Evolutionary conservation across 1,140 invertebrate genomes (phyloP).

Genomic region (Grapholita molesta): DNA sequence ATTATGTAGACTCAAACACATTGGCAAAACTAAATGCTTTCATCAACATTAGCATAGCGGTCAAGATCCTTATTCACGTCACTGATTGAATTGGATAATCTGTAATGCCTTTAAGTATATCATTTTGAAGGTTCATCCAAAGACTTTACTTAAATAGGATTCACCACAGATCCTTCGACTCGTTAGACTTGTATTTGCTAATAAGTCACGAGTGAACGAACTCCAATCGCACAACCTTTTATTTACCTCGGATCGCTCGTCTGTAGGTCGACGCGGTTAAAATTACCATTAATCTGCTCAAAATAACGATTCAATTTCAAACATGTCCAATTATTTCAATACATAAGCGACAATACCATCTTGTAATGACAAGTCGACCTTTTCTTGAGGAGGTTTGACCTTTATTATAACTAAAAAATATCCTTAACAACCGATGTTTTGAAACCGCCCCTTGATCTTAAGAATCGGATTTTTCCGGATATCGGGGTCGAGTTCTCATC

Average conservation of each 20-base stretch:
- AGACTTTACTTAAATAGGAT: neutral
- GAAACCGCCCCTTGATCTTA: constrained; percentile 3
- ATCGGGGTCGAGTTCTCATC: constrained; percentile 38
- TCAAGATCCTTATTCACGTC: neutral
- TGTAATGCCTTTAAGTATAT: no score
- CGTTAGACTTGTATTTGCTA: neutral
- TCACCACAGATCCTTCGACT: neutral
- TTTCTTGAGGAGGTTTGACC: neutral
- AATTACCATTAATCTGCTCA: neutral
- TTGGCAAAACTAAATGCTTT: neutral
- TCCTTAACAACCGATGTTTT: constrained; percentile 7
- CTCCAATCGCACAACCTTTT: neutral
- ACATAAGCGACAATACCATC: neutral
- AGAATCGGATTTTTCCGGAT: constrained; percentile 4
- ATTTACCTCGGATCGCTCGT: neutral
- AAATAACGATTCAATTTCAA: neutral
- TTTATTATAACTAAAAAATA: neutral
- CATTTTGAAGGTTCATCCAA: no score
- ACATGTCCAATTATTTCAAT: neutral
- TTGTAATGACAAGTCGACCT: neutral
- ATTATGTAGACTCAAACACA: no score
- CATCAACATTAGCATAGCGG: neutral
- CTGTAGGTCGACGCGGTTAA: neutral
- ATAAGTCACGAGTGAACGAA: neutral
- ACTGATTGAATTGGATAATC: no score